Base-by-base conservation (phyloP, 2,888 invertebrate genomes). In the Leptinotarsa tumamoca region DNA sequence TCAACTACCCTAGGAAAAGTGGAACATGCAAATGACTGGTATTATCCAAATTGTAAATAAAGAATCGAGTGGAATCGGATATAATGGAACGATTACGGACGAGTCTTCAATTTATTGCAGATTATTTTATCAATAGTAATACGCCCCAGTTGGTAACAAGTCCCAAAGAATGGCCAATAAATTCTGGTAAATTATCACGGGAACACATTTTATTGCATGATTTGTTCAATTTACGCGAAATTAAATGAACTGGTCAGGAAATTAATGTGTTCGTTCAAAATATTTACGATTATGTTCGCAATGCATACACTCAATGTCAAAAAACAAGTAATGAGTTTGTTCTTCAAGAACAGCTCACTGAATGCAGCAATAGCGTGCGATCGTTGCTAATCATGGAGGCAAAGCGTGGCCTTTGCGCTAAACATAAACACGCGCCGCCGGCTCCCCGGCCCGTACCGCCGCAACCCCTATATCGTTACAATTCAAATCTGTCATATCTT, bases 61-160 rank as follows among this genome's bases (percentile, higher is more conserved):
- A 21, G 56, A 58, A 10, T 58, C 23, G 27, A 58, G 23, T 58
- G 4, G 4, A 58, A 58, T 58, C 4, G 58, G 15, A 23, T 58
- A 58, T 58, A 58, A 58, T 58, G 58, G 58, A 15, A 58, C 58
- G 21, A 58, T 58, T 58, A 58, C 58, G 4, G 58, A 23, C 58
- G 23, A 58, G 21, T 58, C 58, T 58, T 58, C 23, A 23, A 58
- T 58, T 58, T 58, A 58, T 58, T 58, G 23, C 58, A 58, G 58
- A 58, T 58, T 58, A 58, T 58, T 58, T 58, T 58, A 58, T 58
- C 58, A 23, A 23, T 58, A 58, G 58, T 58, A 58, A 58, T 58
- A 58, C 58, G 58, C 58, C 58, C 58, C 58, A 58, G 23, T 58
- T 58, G 58, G 58, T 23, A 58, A 58, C 23, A 23, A 23, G 58